phyloP scores from a whole-genome alignment of 2,888 invertebrate species.

The Spilosoma lubricipeda region DNA sequence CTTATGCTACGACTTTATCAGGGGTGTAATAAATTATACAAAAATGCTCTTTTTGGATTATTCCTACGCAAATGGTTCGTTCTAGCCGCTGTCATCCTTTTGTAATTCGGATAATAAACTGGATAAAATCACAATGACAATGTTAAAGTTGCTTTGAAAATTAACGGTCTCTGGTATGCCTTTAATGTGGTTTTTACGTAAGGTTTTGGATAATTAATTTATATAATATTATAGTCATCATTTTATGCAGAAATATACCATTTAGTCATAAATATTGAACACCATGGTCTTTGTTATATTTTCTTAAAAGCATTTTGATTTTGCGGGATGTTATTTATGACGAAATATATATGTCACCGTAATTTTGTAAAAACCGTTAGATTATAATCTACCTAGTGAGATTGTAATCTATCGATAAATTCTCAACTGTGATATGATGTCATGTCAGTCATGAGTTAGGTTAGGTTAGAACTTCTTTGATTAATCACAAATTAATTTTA shows the following conservation, averaged over 20 bases:
- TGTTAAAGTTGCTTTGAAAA: conserved; percentile 37
- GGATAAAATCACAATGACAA: conserved; percentile 57
- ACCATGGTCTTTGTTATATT: neutral
- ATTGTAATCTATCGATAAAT: too few species aligned
- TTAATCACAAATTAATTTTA: too few species aligned
- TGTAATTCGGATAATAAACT: conserved; percentile 63
- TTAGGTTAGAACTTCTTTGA: too few species aligned
- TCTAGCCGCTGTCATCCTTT: conserved; percentile 61
- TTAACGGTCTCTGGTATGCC: conserved; percentile 21
- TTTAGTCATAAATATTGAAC: neutral
- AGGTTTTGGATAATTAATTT: conserved; percentile 23
- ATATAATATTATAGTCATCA: conserved; percentile 11
- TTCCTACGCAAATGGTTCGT: conserved; percentile 71
- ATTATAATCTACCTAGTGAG: too few species aligned
- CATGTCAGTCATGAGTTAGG: too few species aligned
- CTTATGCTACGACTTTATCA: conserved; percentile 70
- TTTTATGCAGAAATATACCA: neutral
- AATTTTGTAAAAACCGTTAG: too few species aligned
- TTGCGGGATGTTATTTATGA: too few species aligned
- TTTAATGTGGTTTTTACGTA: conserved; percentile 22
- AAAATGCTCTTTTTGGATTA: conserved; percentile 69
- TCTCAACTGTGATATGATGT: too few species aligned
- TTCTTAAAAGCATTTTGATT: neutral
- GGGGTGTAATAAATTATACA: conserved; percentile 74
- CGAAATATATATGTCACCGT: too few species aligned